Percentiles rank a stretch among this genome's conserved stretches.
Conservation (phyloP, 2,113 vertebrate genomes). For the Syngnathus floridae region DNA sequence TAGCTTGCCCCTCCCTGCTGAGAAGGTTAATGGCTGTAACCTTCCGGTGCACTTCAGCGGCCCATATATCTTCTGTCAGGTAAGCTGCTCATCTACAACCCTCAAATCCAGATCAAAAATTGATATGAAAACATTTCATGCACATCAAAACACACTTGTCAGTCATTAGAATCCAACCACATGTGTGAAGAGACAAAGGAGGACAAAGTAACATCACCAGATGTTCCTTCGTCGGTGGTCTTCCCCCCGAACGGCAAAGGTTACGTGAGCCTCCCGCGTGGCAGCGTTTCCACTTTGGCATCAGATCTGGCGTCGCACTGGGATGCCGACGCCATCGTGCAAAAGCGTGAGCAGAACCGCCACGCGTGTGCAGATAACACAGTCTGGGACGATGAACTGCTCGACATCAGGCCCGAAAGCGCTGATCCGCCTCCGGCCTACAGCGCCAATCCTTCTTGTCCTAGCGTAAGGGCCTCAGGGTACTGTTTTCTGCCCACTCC, state of each 20-base stretch:
- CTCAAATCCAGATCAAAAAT: neutral
- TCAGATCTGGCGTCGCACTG: constrained; percentile 28
- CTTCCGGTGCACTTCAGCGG: constrained; percentile 48
- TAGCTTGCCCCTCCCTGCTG: neutral
- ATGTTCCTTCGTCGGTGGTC: neutral
- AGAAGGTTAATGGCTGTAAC: constrained; percentile 5
- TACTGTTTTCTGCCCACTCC: constrained; percentile 46
- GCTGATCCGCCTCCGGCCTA: neutral
- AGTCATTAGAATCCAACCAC: neutral
- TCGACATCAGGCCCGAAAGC: neutral
- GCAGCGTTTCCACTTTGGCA: constrained; percentile 24
- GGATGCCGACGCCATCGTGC: neutral
- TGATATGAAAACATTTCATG: too few relatives aligned
- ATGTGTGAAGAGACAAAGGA: neutral
- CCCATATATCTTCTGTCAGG: constrained; percentile 60
- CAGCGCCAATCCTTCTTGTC: constrained; percentile 22
- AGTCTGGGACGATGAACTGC: neutral
- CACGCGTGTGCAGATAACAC: neutral
- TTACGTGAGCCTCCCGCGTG: constrained; percentile 47
- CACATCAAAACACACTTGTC: neutral
- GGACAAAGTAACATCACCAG: neutral
- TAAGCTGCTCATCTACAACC: constrained; percentile 19
- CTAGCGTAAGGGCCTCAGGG: constrained; percentile 27
- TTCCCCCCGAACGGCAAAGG: neutral
- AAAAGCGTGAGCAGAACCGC: constrained; percentile 3